phyloP scores from a whole-genome alignment of 2,888 invertebrate species.

The Scrobipalpa costella region DNA sequence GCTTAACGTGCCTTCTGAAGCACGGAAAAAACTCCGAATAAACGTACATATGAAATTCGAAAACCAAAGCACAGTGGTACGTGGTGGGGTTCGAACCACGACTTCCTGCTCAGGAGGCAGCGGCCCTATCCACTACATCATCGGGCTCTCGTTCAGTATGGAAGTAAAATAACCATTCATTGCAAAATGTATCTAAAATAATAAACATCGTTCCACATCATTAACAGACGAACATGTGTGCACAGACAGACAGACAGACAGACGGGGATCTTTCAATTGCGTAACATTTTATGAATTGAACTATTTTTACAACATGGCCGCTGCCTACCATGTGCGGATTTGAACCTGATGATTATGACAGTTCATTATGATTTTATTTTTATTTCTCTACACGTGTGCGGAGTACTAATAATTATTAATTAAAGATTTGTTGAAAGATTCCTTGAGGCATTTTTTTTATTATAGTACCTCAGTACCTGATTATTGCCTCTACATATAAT shows the following conservation, averaged over 20 bases:
- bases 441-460: not conserved
- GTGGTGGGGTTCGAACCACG: too few species aligned
- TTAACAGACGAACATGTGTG: constrained; percentile 50
- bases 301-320: constrained; percentile 14
- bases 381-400: not conserved
- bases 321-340: constrained; percentile 16
- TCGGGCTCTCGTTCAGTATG: too few species aligned
- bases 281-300: constrained; percentile 23
- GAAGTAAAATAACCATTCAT: not conserved
- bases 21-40: too few species aligned
- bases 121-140: too few species aligned
- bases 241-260: constrained; percentile 48
- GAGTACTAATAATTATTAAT: too few species aligned
- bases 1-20: too few species aligned
- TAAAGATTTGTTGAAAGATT: not conserved
- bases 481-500: too few species aligned
- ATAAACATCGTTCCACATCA: constrained; percentile 42
- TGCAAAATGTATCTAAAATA: not conserved
- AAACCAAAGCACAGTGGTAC: too few species aligned
- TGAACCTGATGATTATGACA: not conserved
- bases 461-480: not conserved
- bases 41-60: too few species aligned
- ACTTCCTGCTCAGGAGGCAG: too few species aligned
- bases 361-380: constrained; percentile 2
- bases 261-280: constrained; percentile 44